These are phyloP conservation scores for Borostomias antarcticus DNA, from an alignment of 2,797 vertebrate genomes.

Conservation along the genomic window DNA sequence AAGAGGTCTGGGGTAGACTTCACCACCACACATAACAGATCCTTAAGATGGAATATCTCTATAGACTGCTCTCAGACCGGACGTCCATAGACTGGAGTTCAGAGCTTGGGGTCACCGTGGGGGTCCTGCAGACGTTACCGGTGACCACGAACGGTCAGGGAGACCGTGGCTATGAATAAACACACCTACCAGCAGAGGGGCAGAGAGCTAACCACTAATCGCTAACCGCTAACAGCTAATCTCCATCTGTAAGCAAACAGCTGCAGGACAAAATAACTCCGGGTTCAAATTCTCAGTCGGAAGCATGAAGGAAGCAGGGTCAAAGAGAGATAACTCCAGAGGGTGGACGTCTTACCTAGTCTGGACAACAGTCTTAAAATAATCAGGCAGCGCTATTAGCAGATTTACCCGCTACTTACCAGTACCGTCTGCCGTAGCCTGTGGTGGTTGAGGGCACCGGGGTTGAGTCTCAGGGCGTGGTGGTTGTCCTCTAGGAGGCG, in stretches of 20 bases:
- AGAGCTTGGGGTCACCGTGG: background rate
- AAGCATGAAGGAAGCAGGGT: constrained; percentile 32
- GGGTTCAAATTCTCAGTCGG: constrained; percentile 43
- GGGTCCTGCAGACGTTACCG: background rate
- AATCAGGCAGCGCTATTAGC: constrained; percentile 31
- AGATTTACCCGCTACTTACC: constrained; percentile 71
- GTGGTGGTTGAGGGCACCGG: constrained; percentile 61
- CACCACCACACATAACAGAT: too few relatives aligned
- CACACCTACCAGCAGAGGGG: background rate
- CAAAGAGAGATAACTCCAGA: constrained; percentile 31
- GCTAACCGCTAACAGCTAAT: too few relatives aligned
- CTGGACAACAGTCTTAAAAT: background rate
- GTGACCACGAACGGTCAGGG: background rate
- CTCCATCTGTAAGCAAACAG: constrained; percentile 34
- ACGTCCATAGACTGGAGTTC: too few relatives aligned
- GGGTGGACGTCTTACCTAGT: constrained; percentile 36
- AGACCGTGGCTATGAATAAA: background rate
- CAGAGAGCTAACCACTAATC: too few relatives aligned
- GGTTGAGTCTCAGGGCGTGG: constrained; percentile 53
- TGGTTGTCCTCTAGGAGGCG: constrained; percentile 65
- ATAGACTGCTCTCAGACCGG: too few relatives aligned
- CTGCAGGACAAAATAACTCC: constrained; percentile 41
- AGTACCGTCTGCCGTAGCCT: constrained; percentile 62
- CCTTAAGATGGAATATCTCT: too few relatives aligned
- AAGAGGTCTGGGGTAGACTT: too few relatives aligned